Base-by-base conservation (phyloP, 64 coral and sea anemone species). In the Acropora tenuis region DNA sequence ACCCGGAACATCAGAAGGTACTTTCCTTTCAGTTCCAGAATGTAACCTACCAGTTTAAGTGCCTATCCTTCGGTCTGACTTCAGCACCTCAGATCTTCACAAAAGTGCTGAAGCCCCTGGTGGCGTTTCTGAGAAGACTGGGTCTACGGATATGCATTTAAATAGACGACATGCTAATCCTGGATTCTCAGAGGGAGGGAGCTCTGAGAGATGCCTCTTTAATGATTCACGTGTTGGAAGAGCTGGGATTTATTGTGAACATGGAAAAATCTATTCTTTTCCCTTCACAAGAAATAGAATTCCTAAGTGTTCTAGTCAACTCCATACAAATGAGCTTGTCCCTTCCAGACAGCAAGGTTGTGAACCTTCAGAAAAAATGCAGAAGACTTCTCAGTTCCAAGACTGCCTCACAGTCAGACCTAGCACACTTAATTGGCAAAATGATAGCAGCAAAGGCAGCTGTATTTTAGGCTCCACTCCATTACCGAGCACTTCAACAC, bases 41-140 rank as follows among this genome's bases (percentile, higher is more conserved):
- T 5, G 66, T 1, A 9, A 63, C 73, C 5, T 79, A 79, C 71
- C 41, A 92, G 17, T 92, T 92, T 44, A 75, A 47, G 45, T 92
- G 90, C 75, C 90, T 86, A 12, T 74, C 82, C 10, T 86, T 86
- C 16, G 90, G 90, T 13, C 82, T 92, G 2, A 63, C 82, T 12
- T 92, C 57, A 15, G 82, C 82, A 41, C 74, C 46, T 17, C 6
- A 18, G 43, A 66, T 57, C 1, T 86, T 92, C 75, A 92, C 81
- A 41, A 92, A 75, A 45, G 73, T 86, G 47, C 41, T 92, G 50
- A 86, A 92, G 44, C 90, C 73, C 20, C 3, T 92, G 0, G 45
- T 18, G 17, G 90, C 16, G 3, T 9, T 46, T 59, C 15, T 82
- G 20, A 50, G 58, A 43, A 59, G 69, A 73, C 61, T 83, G 6